These are phyloP conservation scores for Spisula subtruncata DNA, from an alignment of 2,888 invertebrate genomes.

Conservation along the genomic window DNA sequence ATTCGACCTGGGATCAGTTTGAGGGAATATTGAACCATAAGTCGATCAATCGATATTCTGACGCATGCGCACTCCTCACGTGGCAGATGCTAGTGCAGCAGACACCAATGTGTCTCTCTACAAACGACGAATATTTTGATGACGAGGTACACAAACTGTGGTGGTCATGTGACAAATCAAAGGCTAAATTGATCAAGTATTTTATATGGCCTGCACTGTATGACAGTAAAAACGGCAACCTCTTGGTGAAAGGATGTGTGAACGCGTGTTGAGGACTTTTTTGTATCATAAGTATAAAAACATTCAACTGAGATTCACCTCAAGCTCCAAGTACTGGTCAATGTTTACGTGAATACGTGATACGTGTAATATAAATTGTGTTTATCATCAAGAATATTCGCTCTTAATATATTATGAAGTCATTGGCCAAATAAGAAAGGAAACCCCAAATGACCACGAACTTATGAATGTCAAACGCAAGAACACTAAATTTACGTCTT, in stretches of 20 bases:
- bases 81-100: constrained; percentile 85
- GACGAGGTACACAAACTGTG: constrained; percentile 82
- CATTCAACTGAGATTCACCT: not conserved
- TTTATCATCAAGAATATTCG: too few species aligned
- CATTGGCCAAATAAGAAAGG: too few species aligned
- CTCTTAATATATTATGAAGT: too few species aligned
- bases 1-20: constrained; percentile 48
- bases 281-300: not conserved
- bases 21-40: constrained; percentile 69
- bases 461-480: too few species aligned
- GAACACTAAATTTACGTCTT: too few species aligned
- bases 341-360: too few species aligned
- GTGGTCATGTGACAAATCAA: constrained; percentile 84
- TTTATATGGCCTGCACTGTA: constrained; percentile 84
- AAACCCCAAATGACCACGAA: too few species aligned
- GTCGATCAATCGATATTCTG: constrained; percentile 74
- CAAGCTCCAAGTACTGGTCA: not conserved
- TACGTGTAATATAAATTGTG: too few species aligned
- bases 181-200: constrained; percentile 77
- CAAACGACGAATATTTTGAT: constrained; percentile 76
- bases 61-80: constrained; percentile 77
- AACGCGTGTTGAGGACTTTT: constrained; percentile 64
- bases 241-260: constrained; percentile 84
- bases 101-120: constrained; percentile 80
- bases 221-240: constrained; percentile 81